Evolutionary conservation across 2,797 vertebrate species (phyloP), one percentile per base, ranked within the genome.

Genomic region (Loris lydekkerianus): DNA sequence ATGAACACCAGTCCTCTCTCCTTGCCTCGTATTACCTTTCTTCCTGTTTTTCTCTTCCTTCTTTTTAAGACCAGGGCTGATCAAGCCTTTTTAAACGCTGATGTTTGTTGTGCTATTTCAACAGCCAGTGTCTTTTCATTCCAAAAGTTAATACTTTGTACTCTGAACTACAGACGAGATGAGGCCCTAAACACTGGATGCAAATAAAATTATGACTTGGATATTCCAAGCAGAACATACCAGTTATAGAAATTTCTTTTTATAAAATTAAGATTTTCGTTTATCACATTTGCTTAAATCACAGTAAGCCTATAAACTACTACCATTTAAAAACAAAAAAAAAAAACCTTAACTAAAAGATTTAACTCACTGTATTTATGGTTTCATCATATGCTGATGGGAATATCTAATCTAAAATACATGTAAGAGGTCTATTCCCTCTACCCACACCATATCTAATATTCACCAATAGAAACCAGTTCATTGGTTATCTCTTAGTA

Each of bases 231-330:
- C 25, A 93, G 63, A 93, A 91, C 13, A 89, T 37, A 86, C 11
- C 23, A 91, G 23, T 89, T 90, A 91, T 23, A 93, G 60, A 92
- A 86, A 88, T 25, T 82, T 87, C 31, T 83, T 94, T 93, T 80
- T 65, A 91, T 76, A 96, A 95, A 95, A 92, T 91, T 95, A 58
- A 95, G 67, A 92, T 69, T 85, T 94, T 91, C 83, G 96, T 60
- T 58, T 72, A 82, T 94, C 89, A 91, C 53, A 92, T 96, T 87
- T 96, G 61, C n/a, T 82, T 95, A 93, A 86, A 87, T 96, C 91
- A 97, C 91, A 96, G 86, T 89, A 92, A 87, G 17, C 29, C 56
- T 94, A 5, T 95, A 95, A 95, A 89, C 34, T 25, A 91, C 53
- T 70, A 75, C n/a, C 60, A 82, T 43, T 77, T 69, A 85, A 80